These are phyloP conservation scores for Syrphus vitripennis DNA, from an alignment of 2,888 invertebrate species.

Conservation along the genomic window DNA sequence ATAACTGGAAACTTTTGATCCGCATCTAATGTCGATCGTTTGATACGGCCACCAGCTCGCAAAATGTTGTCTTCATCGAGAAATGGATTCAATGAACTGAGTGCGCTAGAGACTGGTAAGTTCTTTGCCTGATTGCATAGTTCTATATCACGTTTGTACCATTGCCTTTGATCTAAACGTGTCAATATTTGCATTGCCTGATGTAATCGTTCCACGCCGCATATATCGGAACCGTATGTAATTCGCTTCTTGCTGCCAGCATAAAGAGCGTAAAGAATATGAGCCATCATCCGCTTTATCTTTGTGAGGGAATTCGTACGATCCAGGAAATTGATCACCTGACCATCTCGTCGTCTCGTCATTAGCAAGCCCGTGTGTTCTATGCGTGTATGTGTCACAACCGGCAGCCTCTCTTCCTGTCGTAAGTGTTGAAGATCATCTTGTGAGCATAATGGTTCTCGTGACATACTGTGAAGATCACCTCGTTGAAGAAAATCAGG, in stretches of 20 bases:
- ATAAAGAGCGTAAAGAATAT: neutral
- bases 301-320: conserved; percentile 6
- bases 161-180: conserved; percentile 14
- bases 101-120: conserved; percentile 6
- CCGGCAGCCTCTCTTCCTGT: conserved; percentile 9
- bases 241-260: neutral
- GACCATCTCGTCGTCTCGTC: conserved; percentile 12
- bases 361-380: neutral
- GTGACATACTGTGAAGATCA: neutral
- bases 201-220: neutral
- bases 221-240: neutral
- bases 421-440: neutral
- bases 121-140: neutral
- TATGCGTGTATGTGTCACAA: conserved; percentile 8
- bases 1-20: conserved; percentile 20
- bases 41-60: conserved; percentile 36
- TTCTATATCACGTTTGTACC: conserved; percentile 14
- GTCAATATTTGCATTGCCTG: conserved; percentile 4
- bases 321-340: neutral
- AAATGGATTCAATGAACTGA: conserved; percentile 22
- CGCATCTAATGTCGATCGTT: conserved; percentile 14
- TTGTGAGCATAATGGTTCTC: neutral
- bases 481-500: conserved; percentile 14
- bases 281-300: conserved; percentile 16
- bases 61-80: conserved; percentile 1